phyloP scores from a whole-genome alignment of 2,888 invertebrate genomes.

The Gibbula magus region DNA sequence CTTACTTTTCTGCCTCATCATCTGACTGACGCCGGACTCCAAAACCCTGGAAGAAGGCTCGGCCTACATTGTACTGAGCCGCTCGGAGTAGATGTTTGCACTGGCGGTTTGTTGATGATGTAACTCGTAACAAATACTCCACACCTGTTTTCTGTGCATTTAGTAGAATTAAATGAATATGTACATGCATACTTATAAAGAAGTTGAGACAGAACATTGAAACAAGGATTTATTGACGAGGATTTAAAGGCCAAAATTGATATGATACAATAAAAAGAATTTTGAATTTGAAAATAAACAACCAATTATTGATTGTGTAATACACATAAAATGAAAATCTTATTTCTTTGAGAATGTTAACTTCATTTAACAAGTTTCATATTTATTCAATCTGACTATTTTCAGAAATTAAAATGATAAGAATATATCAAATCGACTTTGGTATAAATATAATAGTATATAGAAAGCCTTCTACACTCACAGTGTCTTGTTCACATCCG shows the following conservation, averaged over 20 bases:
- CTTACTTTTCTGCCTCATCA: conserved; percentile 71
- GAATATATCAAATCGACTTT: too few relatives aligned
- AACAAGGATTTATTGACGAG: too few relatives aligned
- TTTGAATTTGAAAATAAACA: too few relatives aligned
- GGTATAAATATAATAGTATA: too few relatives aligned
- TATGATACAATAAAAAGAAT: too few relatives aligned
- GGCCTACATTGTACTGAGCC: conserved; percentile 73
- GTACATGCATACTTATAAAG: neutral
- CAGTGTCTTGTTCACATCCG: conserved; percentile 64
- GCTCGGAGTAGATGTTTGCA: conserved; percentile 67
- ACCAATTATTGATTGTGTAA: too few relatives aligned
- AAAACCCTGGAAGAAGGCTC: conserved; percentile 74
- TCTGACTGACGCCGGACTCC: conserved; percentile 72
- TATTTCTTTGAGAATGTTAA: too few relatives aligned
- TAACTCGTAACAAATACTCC: conserved; percentile 66
- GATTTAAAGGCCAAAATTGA: too few relatives aligned
- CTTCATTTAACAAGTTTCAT: too few relatives aligned
- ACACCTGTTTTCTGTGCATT: conserved; percentile 65
- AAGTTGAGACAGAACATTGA: too few relatives aligned
- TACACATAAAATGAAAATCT: too few relatives aligned
- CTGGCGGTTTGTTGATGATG: conserved; percentile 50
- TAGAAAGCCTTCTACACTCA: conserved; percentile 42
- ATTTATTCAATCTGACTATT: too few relatives aligned
- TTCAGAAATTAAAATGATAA: neutral
- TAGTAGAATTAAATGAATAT: neutral